Conservation (phyloP, 2,113 vertebrate genomes). For the Heterochromis multidens region DNA sequence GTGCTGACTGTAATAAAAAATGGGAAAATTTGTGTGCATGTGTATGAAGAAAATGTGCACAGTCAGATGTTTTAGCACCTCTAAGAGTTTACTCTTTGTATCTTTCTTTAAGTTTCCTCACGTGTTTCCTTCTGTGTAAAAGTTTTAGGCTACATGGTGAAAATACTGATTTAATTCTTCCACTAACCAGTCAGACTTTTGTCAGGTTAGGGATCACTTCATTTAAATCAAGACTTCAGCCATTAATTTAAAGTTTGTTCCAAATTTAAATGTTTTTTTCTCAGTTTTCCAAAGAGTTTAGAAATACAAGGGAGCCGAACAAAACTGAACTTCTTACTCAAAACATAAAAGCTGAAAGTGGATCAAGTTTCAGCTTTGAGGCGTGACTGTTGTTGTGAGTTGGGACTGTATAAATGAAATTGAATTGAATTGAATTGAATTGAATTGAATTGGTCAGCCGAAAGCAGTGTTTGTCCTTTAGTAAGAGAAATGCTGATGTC, state of each 20-base stretch:
- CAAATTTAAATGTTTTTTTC: not conserved
- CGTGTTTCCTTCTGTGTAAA: not conserved
- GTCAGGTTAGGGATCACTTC: not conserved
- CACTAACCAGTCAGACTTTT: not conserved
- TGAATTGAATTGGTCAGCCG: not conserved
- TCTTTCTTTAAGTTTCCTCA: not conserved
- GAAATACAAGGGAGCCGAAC: not conserved
- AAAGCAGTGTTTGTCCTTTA: not conserved
- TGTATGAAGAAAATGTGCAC: not conserved
- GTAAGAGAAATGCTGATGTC: not conserved
- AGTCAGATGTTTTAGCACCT: not conserved
- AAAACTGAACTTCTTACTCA: not conserved
- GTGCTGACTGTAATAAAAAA: not conserved
- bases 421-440: not conserved
- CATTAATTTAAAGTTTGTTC: not conserved
- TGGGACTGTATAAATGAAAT: not conserved
- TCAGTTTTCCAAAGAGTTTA: not conserved
- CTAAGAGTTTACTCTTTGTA: not conserved
- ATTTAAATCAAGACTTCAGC: not conserved
- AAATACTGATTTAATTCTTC: not conserved
- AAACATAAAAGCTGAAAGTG: not conserved
- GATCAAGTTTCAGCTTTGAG: not conserved
- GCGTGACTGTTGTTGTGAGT: not conserved
- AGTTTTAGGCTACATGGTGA: not conserved
- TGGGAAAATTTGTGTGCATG: not conserved